phyloP scores from a whole-genome alignment of 2,113 vertebrate species.

The Heptranchias perlo region DNA sequence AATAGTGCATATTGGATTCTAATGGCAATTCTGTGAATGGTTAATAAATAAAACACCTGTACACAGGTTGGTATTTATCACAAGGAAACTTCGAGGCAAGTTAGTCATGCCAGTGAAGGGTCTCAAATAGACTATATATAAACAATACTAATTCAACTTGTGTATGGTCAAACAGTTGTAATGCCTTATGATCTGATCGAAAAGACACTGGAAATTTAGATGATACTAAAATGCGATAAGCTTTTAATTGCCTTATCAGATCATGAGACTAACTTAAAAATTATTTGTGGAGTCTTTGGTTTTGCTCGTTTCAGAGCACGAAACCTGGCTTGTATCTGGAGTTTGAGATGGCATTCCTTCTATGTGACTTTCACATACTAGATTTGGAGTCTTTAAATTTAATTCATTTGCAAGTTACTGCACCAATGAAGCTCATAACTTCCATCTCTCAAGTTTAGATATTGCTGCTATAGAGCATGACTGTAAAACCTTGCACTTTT shows the following conservation, averaged over 20 bases:
- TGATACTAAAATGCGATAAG: slow-evolving; percentile 27
- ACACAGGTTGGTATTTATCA: not conserved
- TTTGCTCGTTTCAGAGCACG: slow-evolving; percentile 69
- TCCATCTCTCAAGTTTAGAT: slow-evolving; percentile 37
- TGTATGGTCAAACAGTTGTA: not conserved
- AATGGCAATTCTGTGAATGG: slow-evolving; percentile 21
- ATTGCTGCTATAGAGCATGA: slow-evolving; percentile 47
- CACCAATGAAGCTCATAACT: slow-evolving; percentile 36
- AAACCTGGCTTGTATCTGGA: slow-evolving; percentile 28
- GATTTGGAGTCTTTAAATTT: slow-evolving; percentile 39
- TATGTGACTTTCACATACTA: slow-evolving; percentile 41
- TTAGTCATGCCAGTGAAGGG: not conserved
- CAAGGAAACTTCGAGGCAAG: not conserved
- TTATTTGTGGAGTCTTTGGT: slow-evolving; percentile 47
- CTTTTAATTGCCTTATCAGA: slow-evolving; percentile 72
- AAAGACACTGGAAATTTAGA: slow-evolving; percentile 53
- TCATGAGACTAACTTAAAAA: slow-evolving; percentile 51
- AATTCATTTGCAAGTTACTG: slow-evolving; percentile 22
- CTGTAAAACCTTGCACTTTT: slow-evolving; percentile 51
- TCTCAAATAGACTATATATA: not conserved
- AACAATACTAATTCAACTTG: slow-evolving; percentile 4
- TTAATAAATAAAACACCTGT: slow-evolving; percentile 19
- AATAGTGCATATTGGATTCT: slow-evolving; percentile 20
- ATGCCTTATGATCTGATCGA: not conserved
- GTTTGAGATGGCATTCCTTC: slow-evolving; percentile 43